A percentile compares a stretch with the other conserved stretches of the same genome.
Conservation (phyloP, 2,113 vertebrate genomes). For the Podiceps cristatus region DNA sequence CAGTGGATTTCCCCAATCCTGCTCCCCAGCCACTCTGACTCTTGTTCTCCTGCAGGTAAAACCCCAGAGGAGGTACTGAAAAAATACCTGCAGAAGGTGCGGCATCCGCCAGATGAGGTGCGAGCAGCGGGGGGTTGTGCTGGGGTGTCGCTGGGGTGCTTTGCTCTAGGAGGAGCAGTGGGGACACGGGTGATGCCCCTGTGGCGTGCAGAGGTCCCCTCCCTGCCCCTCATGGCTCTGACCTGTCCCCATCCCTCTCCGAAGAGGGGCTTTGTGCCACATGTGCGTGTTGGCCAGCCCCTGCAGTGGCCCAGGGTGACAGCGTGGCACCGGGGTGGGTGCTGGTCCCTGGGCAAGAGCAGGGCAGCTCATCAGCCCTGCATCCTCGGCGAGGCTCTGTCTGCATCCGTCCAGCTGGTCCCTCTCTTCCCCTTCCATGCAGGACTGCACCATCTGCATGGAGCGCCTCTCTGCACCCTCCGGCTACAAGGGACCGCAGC, state of each 20-base stretch:
- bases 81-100: constrained; percentile 92
- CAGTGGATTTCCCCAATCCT: neutral
- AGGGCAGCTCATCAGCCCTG: neutral
- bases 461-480: constrained; percentile 88
- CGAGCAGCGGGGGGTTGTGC: neutral
- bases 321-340: fast-evolving
- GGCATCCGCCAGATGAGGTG: constrained; percentile 90
- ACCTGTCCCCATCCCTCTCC: neutral
- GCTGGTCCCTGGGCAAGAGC: neutral
- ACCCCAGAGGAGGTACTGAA: constrained; percentile 92
- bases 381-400: fast-evolving
- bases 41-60: constrained; percentile 74
- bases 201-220: fast-evolving
- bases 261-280: neutral
- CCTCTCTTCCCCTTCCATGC: neutral
- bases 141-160: fast-evolving
- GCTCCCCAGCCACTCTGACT: neutral
- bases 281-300: fast-evolving
- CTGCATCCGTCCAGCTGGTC: neutral
- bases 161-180: neutral
- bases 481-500: constrained; percentile 89
- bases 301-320: neutral
- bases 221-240: fast-evolving
- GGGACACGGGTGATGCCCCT: fast-evolving
- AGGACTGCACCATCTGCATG: constrained; percentile 98